Base-by-base conservation (phyloP, 1,140 invertebrate genomes). In the Drosophila auraria region DNA sequence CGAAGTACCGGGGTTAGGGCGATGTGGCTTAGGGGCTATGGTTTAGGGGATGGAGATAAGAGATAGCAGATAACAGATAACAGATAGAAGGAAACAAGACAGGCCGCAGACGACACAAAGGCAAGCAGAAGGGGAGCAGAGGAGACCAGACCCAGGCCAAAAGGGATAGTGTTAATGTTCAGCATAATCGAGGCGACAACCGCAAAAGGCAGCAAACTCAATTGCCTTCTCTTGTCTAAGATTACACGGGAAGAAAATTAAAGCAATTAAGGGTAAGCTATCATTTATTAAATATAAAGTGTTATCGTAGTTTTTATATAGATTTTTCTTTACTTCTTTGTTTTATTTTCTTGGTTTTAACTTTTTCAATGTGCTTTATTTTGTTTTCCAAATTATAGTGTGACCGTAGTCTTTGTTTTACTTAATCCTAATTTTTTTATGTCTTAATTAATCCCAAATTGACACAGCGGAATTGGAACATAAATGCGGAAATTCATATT, bases 141-240 rank as follows among this genome's bases (percentile, higher is more conserved):
- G 17, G 17, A 45, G 33, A 33, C 56, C 44, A 50, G 38, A 14
- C 47, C 59, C 61, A 58, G 68, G 65, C 81, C 62, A 90, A 81
- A 57, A 89, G 75, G 78, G 78, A 90, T 90, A 72, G 71, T 66
- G 82, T 73, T 81, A 83, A 90, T 78, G 80, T 65, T 60, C 45
- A 49, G 66, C 73, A 71, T 78, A 75, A 89, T 84, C 86, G 77
- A 78, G 64, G 59, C 53, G 42, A 72, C 60, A 59, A 53, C 60
- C 74, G 44, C 72, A 77, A 66, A 61, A 73, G 61, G 23, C 59
- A 61, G 47, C 62, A 36, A 68, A 58, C 71, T 62, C 77, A 69
- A 84, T 83, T 80, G 77, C 66, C 72, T 69, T 49, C 61, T 40
- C 56, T 15, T 69, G 25, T 59, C 51, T 30, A 38, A 30, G 20